phyloP scores from a whole-genome alignment of 2,797 vertebrate genomes.

The Alosa sapidissima region DNA sequence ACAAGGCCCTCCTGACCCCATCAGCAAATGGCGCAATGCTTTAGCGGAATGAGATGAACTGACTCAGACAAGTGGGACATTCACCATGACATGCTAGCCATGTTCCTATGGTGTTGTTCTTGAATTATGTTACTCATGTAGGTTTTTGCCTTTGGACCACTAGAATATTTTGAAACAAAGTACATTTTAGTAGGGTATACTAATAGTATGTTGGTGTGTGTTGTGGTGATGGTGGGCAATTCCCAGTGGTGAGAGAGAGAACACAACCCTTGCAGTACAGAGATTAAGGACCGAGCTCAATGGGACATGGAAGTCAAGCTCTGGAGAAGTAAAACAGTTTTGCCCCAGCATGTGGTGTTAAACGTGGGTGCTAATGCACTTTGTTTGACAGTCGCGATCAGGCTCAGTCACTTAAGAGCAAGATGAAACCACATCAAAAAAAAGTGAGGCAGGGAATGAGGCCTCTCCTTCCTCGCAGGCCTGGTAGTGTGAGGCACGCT shows the following conservation, averaged over 20 bases:
- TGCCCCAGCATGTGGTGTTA: slow-evolving; percentile 36
- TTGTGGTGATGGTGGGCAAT: background rate
- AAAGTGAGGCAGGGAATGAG: slow-evolving; percentile 9
- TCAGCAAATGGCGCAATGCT: background rate
- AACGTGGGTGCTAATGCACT: slow-evolving; percentile 46
- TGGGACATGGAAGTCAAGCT: slow-evolving; percentile 7
- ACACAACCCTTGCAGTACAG: background rate
- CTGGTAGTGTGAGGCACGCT: slow-evolving; percentile 57
- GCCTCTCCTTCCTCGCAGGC: background rate
- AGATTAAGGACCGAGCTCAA: background rate
- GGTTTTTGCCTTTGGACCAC: background rate
- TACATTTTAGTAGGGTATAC: background rate
- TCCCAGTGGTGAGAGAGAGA: background rate
- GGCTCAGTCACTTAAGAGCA: slow-evolving; percentile 60
- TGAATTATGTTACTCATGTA: background rate
- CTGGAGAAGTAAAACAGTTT: background rate
- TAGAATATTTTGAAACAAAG: background rate
- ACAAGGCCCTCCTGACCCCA: background rate
- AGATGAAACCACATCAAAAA: slow-evolving; percentile 13
- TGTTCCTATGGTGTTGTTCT: background rate
- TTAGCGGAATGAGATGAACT: background rate
- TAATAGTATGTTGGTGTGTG: background rate
- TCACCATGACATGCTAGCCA: background rate
- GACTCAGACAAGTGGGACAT: background rate
- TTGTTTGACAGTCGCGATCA: slow-evolving; percentile 55